Base-by-base conservation (phyloP, 1,140 invertebrate species). In the Pseudomyrmex flavicornis region DNA sequence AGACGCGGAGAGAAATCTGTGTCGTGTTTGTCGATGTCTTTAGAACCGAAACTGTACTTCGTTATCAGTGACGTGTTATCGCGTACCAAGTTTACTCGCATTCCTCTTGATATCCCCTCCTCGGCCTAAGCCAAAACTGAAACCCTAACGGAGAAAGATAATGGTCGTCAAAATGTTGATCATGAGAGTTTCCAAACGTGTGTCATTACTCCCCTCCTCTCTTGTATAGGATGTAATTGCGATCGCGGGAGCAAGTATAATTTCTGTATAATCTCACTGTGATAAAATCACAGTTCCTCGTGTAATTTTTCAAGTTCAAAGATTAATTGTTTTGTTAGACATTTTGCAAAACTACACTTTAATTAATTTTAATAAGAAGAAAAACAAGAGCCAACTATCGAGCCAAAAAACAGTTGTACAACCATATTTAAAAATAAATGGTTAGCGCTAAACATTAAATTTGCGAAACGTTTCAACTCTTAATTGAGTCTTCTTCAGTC, bases 11-110 rank as follows among this genome's bases (percentile, higher is more conserved):
- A 26, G 63, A 80, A 77, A 73, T 76, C 62, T 58, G 48, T 63
- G 69, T 70, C 69, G 73, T 89, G 76, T 88, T 85, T 89, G 52
- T 82, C 46, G 12, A 72, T 74, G 68, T 88, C 72, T 46, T 87
- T 86, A 86, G 70, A 80, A 83, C 46, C 44, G 20, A 59, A 17
- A 13, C 46, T 86, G 46, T 72, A 62, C 63, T 86, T 87, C 84
- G 84, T 86, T 87, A 87, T 86, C 85, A 59, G 35, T 1, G 13
- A 50, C 13, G 52, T 52, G 75, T 48, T 86, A 86, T 73, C 66
- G 56, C 66, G 56, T 17, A 26, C 68, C 44, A 63, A 79, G 74
- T 68, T 46, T 79, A 66, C 83, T 35, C 83, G 74, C 26, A 26
- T 50, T 13, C n/a, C 62, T n/a, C 68, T 76, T 85, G 50, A 79